Base-by-base conservation (phyloP, 2,797 vertebrate genomes). In the Semotilus atromaculatus region DNA sequence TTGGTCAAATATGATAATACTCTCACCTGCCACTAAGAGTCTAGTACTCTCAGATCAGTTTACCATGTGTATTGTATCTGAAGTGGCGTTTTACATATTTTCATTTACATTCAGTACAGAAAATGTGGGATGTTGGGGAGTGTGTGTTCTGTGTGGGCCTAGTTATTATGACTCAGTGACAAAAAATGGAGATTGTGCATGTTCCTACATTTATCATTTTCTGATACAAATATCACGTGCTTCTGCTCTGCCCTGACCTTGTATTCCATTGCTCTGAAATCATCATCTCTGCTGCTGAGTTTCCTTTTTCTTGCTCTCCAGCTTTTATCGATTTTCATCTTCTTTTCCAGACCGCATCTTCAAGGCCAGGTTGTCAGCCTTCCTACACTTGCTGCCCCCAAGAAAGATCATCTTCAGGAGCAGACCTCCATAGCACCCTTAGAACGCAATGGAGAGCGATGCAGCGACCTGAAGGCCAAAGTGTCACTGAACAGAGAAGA, bases 281-380 rank as follows among this genome's bases (percentile, higher is more conserved):
- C 29, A 38, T 51, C 51, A 11, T 48, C 4, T 7, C 53, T 40
- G 2, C 48, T 45, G 34, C 48, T 10, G 6, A 84, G 5, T 71
- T 60, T 40, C 23, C 72, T 19, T 4, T 31, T 40, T 66, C 55
- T 18, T 53, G 55, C 16, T 11, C 36, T 80, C 23, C n/a, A 43
- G 45, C 66, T 18, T 29, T 40, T 79, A 10, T 70, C 51, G 70
- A 31, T 85, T 64, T 4, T 60, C 43, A 75, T 34, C 45, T 14
- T 84, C 74, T 77, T 21, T 76, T 58, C 6, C 82, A 95, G 93
- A 84, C 85, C 83, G 26, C 83, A 51, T 34, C 9, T 71, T 55
- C 81, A 80, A 80, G 76, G 76, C n/a, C 87, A 72, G 8, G 75
- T 81, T 16, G 26, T 74, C 1, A 62, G 90, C 0, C 89, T 84